These are phyloP conservation scores for Geophilus truncorum DNA, from an alignment of 2,888 invertebrate species.

Conservation along the genomic window DNA sequence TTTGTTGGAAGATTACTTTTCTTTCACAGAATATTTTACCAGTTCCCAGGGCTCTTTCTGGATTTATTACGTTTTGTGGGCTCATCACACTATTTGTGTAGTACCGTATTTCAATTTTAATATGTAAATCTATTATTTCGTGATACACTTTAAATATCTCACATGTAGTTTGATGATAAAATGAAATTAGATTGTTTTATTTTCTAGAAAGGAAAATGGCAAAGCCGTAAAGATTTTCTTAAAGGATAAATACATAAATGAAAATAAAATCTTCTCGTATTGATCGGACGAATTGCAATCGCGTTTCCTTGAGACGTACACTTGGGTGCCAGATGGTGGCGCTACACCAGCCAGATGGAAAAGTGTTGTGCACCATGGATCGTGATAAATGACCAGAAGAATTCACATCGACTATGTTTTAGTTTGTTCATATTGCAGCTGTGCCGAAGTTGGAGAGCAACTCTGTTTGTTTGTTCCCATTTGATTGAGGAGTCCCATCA, in stretches of 20 bases:
- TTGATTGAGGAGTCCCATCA: not conserved
- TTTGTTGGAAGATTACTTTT: too few species aligned
- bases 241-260: too few species aligned
- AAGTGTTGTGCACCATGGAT: not conserved
- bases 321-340: not conserved
- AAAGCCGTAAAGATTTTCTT: not conserved
- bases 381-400: not conserved
- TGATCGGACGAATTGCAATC: not conserved
- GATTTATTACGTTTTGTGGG: too few species aligned
- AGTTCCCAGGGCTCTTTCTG: too few species aligned
- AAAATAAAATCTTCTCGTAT: not conserved
- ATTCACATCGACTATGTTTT: not conserved
- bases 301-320: not conserved
- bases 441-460: not conserved
- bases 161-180: too few species aligned
- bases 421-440: not conserved
- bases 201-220: too few species aligned
- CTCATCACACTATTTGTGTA: too few species aligned
- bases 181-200: not conserved
- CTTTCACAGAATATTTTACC: too few species aligned
- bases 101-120: too few species aligned
- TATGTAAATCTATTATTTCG: too few species aligned
- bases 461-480: not conserved
- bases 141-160: too few species aligned
- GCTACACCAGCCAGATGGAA: not conserved